phyloP scores from a whole-genome alignment of 2,888 invertebrate species.

The Lycocerus yunnanus region DNA sequence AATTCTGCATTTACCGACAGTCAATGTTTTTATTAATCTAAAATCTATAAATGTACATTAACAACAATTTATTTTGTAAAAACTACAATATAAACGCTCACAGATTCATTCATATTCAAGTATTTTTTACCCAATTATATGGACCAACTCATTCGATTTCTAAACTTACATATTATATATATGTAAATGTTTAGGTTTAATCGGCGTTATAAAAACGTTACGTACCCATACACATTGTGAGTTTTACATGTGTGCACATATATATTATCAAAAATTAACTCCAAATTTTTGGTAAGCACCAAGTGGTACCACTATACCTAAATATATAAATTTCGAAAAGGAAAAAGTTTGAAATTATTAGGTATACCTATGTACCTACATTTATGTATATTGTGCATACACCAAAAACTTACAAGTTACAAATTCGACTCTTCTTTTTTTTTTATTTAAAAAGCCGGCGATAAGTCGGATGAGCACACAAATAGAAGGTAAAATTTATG shows the following conservation, averaged over 20 bases:
- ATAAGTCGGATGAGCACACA: slow-evolving; percentile 14
- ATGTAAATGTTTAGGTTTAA: slow-evolving; percentile 10
- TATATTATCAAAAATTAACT: background rate
- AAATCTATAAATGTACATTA: slow-evolving; percentile 30
- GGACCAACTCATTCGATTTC: slow-evolving; percentile 14
- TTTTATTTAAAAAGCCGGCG: slow-evolving; percentile 29
- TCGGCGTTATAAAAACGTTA: slow-evolving; percentile 21
- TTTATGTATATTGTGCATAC: slow-evolving; percentile 5
- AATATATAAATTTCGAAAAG: background rate
- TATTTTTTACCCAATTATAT: slow-evolving; percentile 6
- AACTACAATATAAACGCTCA: slow-evolving; percentile 37
- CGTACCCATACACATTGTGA: slow-evolving; percentile 14
- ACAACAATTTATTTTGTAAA: slow-evolving; percentile 31
- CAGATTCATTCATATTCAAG: slow-evolving; percentile 24
- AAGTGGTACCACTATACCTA: background rate
- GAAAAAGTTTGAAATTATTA: background rate
- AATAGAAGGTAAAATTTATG: slow-evolving; percentile 11
- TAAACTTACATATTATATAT: slow-evolving; percentile 1
- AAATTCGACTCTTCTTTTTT: slow-evolving; percentile 15
- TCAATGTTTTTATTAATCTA: slow-evolving; percentile 38
- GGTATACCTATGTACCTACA: background rate
- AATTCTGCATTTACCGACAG: slow-evolving; percentile 48
- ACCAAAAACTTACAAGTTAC: slow-evolving; percentile 19
- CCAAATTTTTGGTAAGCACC: background rate
- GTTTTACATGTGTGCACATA: slow-evolving; percentile 17